Conservation (phyloP, 2,113 vertebrate genomes). For the Heterocephalus glaber region DNA sequence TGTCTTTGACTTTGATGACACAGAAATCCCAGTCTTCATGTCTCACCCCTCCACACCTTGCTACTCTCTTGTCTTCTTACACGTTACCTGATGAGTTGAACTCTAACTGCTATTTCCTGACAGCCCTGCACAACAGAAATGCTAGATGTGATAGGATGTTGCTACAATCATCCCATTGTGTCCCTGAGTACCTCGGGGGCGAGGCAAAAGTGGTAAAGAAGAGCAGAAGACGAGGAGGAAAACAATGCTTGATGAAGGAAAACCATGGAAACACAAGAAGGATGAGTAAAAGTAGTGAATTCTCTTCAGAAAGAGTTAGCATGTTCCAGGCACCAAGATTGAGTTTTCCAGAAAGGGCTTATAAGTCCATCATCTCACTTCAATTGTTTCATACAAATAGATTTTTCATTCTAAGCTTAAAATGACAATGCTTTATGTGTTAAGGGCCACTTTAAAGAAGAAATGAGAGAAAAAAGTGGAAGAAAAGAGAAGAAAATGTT, state of each 20-base stretch:
- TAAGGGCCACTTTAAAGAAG: background rate
- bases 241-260: background rate
- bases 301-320: background rate
- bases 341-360: background rate
- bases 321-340: no score
- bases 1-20: background rate
- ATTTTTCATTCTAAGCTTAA: background rate
- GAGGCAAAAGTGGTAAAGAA: background rate
- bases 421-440: background rate
- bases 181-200: background rate
- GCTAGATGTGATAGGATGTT: background rate
- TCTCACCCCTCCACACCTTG: no score
- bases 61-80: background rate
- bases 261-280: accelerated
- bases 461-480: background rate
- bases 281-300: no score
- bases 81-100: background rate
- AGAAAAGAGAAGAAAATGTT: background rate
- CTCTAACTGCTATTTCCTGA: background rate
- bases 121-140: background rate
- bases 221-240: background rate
- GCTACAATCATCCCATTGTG: background rate
- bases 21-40: background rate
- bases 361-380: background rate
- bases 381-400: background rate